Evolutionary conservation across 1,140 invertebrate species (phyloP).

Genomic region (Heliconius hermathena): DNA sequence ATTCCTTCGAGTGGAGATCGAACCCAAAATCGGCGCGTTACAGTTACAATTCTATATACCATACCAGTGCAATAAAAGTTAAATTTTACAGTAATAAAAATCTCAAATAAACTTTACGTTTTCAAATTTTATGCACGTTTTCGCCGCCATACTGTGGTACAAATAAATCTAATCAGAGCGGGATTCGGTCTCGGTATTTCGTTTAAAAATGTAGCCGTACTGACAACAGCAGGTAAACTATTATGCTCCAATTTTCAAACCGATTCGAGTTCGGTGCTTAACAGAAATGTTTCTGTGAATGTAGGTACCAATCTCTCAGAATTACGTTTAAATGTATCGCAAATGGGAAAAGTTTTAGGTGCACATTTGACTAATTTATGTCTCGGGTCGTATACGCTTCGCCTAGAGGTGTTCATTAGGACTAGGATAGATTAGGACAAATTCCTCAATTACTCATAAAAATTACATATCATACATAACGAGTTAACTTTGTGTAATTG

Average conservation of each 20-base stretch:
- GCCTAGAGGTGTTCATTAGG: background rate
- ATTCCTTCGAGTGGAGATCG: no score
- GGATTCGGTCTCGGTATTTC: background rate
- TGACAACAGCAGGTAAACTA: conserved; percentile 12
- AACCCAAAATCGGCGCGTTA: no score
- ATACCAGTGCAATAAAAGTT: background rate
- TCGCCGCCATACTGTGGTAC: background rate
- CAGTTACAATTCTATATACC: no score
- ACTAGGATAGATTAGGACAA: background rate
- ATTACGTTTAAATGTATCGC: background rate
- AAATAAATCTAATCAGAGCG: background rate
- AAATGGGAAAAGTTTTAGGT: background rate
- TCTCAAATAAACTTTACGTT: background rate
- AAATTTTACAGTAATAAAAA: background rate
- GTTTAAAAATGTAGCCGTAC: conserved; percentile 10
- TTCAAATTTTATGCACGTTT: background rate
- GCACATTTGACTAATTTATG: background rate
- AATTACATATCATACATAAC: no score
- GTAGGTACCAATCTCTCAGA: background rate
- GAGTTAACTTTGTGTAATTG: no score
- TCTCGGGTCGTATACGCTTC: background rate
- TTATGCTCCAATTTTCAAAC: background rate
- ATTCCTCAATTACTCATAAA: background rate
- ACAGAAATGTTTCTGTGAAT: background rate
- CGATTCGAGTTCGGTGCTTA: background rate